Base-by-base conservation (phyloP, 2,888 invertebrate genomes). In the Nudaria mundana region DNA sequence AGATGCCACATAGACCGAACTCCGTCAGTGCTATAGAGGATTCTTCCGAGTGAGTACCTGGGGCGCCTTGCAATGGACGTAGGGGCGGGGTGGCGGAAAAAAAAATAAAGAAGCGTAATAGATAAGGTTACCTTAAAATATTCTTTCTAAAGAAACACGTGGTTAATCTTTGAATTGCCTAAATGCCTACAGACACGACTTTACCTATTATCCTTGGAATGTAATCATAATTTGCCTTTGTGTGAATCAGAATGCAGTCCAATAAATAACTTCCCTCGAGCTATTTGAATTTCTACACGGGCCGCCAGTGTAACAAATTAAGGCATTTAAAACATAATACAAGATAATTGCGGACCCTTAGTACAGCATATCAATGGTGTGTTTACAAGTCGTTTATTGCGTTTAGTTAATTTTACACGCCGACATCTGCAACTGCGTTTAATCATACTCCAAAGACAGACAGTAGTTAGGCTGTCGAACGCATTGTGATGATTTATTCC, bases 281-380 rank as follows among this genome's bases (percentile, higher is more conserved):
- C 46, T 26, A 46, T 53, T 37, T 56, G 22, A 32, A 43, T 49
- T 32, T 40, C 28, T 24, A 15, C 22, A 25, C 39, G 40, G 24
- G 39, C 13, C 20, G 39, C 44, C 37, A 48, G 56, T 52, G 52
- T 52, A 46, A 43, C 34, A 52, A 59, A 52, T 60, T 59, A 52
- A 52, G 38, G 39, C 48, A 49, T 58, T 61, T 52, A 57, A 52
- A 51, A 53, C 22, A 29, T 49, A 55, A 57, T 56, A 42, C 52
- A 47, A 57, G 45, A 58, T 60, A 62, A 67, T 59, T 51, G 48
- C 10, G 39, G 35, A 41, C 34, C 52, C 49, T 62, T 64, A 60
- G 59, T 64, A 56, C 55, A 41, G 51, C 60, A 56, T 64, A 52
- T 63, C 54, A 48, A 54, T 53, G 42, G 48, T 54, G 37, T 59